A percentile compares a stretch with the other conserved stretches of the same genome.
Evolutionary conservation across 2,888 invertebrate species (phyloP).

Genomic region (Pteria penguin): DNA sequence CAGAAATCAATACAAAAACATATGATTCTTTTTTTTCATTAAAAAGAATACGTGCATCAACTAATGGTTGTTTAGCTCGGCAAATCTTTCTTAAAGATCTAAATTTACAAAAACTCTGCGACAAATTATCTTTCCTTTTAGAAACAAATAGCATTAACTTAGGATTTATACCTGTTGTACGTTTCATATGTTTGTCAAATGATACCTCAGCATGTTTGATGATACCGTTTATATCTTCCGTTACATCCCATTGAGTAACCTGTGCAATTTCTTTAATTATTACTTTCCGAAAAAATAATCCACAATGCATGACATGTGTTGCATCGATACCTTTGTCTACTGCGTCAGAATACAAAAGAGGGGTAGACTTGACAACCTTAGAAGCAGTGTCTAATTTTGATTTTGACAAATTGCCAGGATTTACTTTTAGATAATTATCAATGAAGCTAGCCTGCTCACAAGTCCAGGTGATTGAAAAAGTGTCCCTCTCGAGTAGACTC

Average conservation of each 20-base stretch:
- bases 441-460: neutral
- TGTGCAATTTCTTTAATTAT: conserved; percentile 3
- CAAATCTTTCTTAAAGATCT: no score
- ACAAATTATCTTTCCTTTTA: no score
- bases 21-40: neutral
- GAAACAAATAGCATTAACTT: no score
- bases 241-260: conserved; percentile 4
- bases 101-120: no score
- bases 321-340: conserved; percentile 17
- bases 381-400: conserved; percentile 7
- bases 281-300: conserved; percentile 8
- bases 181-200: conserved; percentile 8
- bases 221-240: neutral
- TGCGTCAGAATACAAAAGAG: neutral
- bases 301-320: neutral
- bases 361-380: neutral
- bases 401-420: conserved; percentile 15
- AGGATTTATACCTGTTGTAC: conserved; percentile 6
- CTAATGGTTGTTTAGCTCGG: no score
- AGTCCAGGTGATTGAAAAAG: conserved; percentile 1
- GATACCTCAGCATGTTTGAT: neutral
- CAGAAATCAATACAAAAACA: neutral
- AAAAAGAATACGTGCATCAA: neutral
- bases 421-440: neutral
- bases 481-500: conserved; percentile 1